These are phyloP conservation scores for Prosopocoilus inquinatus DNA, from an alignment of 2,888 invertebrate species.

Conservation along the genomic window DNA sequence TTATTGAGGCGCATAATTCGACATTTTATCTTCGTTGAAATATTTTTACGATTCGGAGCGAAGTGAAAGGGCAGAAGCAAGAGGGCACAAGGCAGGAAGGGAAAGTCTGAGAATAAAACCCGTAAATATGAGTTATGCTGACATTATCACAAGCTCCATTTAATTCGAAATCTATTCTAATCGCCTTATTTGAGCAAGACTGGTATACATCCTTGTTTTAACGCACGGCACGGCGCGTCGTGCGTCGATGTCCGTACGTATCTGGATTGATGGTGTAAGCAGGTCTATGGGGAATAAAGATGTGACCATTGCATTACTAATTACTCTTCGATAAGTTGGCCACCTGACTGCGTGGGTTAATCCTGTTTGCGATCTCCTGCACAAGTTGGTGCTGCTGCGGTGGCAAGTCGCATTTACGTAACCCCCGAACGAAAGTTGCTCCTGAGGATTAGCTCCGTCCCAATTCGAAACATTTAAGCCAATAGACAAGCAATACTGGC, in stretches of 20 bases:
- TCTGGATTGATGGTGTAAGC: not conserved
- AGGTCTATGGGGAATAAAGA: not conserved
- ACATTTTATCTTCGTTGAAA: conserved; percentile 24
- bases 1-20: conserved; percentile 24
- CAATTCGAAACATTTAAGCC: conserved; percentile 40
- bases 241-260: not conserved
- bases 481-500: conserved; percentile 38
- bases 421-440: conserved; percentile 30
- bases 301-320: conserved; percentile 1
- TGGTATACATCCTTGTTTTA: conserved; percentile 25
- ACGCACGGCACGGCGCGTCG: conserved; percentile 12
- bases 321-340: conserved; percentile 19
- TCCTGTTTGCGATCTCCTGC: conserved; percentile 33
- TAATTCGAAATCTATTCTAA: conserved; percentile 50
- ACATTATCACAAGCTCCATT: conserved; percentile 52
- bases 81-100: conserved; percentile 23
- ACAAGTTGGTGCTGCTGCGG: conserved; percentile 27
- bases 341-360: conserved; percentile 23
- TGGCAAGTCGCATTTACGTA: conserved; percentile 25
- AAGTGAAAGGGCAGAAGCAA: conserved; percentile 23
- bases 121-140: conserved; percentile 50
- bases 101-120: conserved; percentile 36
- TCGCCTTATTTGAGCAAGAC: conserved; percentile 39
- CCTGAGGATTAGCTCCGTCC: conserved; percentile 33
- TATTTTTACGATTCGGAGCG: conserved; percentile 29